Conservation (phyloP, 2,113 vertebrate genomes). For the Callocephalon fimbriatum region DNA sequence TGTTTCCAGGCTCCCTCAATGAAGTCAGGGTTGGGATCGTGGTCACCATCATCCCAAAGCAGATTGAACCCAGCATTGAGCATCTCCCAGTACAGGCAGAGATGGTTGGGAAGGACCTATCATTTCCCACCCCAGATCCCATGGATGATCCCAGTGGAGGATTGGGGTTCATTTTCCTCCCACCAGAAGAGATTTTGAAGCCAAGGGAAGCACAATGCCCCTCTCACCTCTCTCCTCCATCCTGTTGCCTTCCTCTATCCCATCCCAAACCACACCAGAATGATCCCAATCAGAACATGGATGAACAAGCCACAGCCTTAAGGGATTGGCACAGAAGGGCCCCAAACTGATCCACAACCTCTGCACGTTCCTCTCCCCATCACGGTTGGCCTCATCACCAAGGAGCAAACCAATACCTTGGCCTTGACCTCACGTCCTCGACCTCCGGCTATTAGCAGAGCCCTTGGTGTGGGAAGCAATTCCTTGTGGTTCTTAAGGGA, state of each 20-base stretch:
- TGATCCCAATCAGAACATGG: fast-evolving
- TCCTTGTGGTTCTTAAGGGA: slow-evolving; percentile 36
- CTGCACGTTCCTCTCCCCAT: background rate
- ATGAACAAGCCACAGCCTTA: fast-evolving
- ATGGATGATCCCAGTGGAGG: background rate
- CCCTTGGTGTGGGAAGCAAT: slow-evolving; percentile 40
- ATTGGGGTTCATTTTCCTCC: fast-evolving
- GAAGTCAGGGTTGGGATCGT: fast-evolving
- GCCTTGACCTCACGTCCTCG: slow-evolving; percentile 68
- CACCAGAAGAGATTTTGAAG: background rate
- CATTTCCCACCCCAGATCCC: background rate
- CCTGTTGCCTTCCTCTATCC: background rate
- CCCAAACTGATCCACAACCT: background rate
- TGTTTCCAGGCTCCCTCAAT: background rate
- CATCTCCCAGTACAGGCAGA: background rate
- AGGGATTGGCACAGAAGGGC: no score
- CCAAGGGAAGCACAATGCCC: background rate
- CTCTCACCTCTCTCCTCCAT: fast-evolving
- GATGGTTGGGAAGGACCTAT: background rate
- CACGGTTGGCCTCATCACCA: fast-evolving
- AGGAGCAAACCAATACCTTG: slow-evolving; percentile 39
- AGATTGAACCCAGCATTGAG: fast-evolving
- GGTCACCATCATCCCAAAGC: fast-evolving
- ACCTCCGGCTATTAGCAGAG: slow-evolving; percentile 36
- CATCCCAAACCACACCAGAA: background rate